Conservation (phyloP, 2,797 vertebrate species). For the Cephalopachus bancanus region DNA sequence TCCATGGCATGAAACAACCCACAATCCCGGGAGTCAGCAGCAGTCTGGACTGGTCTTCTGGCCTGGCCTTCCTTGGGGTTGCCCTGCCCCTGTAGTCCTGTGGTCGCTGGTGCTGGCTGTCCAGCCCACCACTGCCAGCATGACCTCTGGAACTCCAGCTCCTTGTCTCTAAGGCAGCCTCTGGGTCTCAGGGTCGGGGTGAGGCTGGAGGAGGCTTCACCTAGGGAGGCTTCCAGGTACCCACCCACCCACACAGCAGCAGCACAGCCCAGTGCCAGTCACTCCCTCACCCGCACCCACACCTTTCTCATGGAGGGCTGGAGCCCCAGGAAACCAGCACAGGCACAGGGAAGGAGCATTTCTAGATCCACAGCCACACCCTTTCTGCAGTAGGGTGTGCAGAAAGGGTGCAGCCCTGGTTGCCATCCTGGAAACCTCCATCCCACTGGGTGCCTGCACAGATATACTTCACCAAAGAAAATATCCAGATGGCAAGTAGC, state of each 20-base stretch:
- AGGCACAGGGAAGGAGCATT: too few species aligned
- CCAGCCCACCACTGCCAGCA: neutral
- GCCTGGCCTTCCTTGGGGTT: too few species aligned
- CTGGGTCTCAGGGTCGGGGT: neutral
- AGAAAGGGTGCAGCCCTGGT: too few species aligned
- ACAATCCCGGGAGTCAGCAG: fast-evolving
- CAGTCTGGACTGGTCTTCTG: neutral
- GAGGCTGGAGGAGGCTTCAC: neutral
- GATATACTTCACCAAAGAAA: too few species aligned
- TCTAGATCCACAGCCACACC: neutral
- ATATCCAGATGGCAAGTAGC: too few species aligned
- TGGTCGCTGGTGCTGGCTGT: fast-evolving
- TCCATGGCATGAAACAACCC: neutral
- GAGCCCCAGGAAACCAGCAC: neutral
- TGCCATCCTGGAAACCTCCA: neutral
- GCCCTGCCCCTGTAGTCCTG: fast-evolving
- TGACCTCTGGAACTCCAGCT: fast-evolving
- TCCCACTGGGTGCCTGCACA: fast-evolving
- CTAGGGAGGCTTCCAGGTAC: neutral
- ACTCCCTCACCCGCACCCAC: neutral
- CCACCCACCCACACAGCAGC: neutral
- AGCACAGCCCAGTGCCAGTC: neutral
- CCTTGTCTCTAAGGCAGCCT: neutral
- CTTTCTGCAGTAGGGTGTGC: neutral
- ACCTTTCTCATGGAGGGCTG: neutral